Evolutionary conservation across 2,797 vertebrate genomes (phyloP).

Genomic region (Syncerus caffer): DNA sequence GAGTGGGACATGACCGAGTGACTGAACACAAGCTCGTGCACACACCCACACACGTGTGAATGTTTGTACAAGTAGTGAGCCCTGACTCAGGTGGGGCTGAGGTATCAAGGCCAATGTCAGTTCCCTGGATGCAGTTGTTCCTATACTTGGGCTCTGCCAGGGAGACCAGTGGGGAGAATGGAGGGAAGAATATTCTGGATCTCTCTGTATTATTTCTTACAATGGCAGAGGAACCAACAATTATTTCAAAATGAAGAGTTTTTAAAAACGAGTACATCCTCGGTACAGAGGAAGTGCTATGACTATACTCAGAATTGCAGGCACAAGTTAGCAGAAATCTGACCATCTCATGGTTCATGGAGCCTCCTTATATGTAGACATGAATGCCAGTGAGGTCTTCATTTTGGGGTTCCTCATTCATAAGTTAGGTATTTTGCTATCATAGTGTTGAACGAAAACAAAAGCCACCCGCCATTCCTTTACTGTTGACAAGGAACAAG

Average conservation of each 20-base stretch:
- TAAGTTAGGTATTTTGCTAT: not conserved
- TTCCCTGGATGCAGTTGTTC: not conserved
- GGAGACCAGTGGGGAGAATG: too few relatives aligned
- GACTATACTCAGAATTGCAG: not conserved
- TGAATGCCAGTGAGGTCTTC: not conserved
- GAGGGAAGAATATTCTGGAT: not conserved
- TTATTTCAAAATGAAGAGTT: not conserved
- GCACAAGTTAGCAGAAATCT: not conserved
- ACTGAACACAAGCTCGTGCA: rapidly evolving
- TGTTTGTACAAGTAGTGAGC: not conserved
- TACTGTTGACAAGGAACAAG: not conserved
- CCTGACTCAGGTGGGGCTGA: not conserved
- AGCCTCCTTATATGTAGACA: not conserved
- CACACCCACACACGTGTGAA: rapidly evolving
- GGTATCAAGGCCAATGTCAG: rapidly evolving
- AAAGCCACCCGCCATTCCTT: not conserved
- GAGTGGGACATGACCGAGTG: not conserved
- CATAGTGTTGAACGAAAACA: not conserved
- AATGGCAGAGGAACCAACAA: not conserved
- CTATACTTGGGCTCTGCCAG: not conserved
- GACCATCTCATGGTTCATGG: not conserved
- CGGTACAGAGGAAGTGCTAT: not conserved
- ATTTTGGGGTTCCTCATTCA: not conserved
- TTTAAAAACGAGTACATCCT: not conserved
- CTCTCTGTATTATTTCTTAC: not conserved